These are phyloP conservation scores for Parascotia fuliginaria DNA, from an alignment of 2,888 invertebrate species.

Conservation along the genomic window DNA sequence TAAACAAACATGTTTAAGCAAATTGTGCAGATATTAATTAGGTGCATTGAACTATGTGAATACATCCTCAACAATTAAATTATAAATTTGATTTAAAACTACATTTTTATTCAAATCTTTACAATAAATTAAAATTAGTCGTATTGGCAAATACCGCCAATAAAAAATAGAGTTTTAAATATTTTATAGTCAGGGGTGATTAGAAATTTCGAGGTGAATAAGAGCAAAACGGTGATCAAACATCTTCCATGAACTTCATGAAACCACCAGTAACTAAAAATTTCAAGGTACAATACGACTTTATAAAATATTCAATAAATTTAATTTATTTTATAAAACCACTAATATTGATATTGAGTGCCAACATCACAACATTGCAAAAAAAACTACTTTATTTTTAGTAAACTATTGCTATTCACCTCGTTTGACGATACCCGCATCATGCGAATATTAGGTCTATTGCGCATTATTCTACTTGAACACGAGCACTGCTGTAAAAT, in stretches of 20 bases:
- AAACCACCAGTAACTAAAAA: too few species aligned
- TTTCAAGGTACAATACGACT: too few species aligned
- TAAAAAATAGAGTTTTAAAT: neutral
- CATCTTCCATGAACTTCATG: too few species aligned
- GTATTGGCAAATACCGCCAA: neutral
- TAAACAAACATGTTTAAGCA: neutral
- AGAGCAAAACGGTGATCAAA: too few species aligned
- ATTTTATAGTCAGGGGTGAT: too few species aligned
- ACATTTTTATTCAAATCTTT: neutral
- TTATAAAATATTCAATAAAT: too few species aligned
- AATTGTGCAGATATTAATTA: neutral
- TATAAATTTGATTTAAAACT: neutral
- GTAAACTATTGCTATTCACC: too few species aligned
- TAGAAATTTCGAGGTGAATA: too few species aligned
- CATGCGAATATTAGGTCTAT: neutral
- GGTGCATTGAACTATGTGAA: conserved; percentile 5
- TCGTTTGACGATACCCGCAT: neutral
- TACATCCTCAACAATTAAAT: neutral
- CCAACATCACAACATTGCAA: too few species aligned
- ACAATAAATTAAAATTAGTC: neutral
- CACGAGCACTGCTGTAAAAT: neutral
- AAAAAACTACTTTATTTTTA: too few species aligned
- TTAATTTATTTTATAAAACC: too few species aligned
- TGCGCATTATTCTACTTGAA: conserved; percentile 8
- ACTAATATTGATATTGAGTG: too few species aligned